phyloP scores from a whole-genome alignment of 2,888 invertebrate genomes.

The Hetaerina titia region DNA sequence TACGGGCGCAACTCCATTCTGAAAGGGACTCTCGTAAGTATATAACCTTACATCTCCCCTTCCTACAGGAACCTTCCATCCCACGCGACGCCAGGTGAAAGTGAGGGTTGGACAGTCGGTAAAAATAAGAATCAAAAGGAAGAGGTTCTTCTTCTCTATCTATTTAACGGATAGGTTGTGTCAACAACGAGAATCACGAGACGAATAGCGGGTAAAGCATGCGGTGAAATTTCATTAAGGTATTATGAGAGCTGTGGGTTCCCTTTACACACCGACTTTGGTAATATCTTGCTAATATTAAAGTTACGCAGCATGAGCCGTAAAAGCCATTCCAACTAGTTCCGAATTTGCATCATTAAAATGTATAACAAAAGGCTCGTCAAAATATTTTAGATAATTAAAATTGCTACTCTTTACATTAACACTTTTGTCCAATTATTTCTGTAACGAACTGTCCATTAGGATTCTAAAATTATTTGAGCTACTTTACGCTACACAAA shows the following conservation, averaged over 20 bases:
- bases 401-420: too few relatives aligned
- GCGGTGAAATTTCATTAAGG: not conserved
- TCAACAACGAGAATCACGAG: not conserved
- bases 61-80: not conserved
- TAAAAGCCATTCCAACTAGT: too few relatives aligned
- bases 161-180: not conserved
- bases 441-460: too few relatives aligned
- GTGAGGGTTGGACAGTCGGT: not conserved
- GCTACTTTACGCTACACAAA: too few relatives aligned
- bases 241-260: not conserved
- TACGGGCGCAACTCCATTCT: not conserved
- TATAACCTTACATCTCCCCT: not conserved
- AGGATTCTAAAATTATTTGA: too few relatives aligned
- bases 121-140: not conserved
- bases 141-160: not conserved
- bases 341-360: too few relatives aligned
- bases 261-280: not conserved
- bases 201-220: not conserved
- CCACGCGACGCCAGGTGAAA: not conserved
- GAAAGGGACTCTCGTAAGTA: not conserved
- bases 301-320: too few relatives aligned
- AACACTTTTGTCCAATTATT: too few relatives aligned
- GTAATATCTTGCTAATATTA: not conserved
- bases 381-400: too few relatives aligned
- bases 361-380: too few relatives aligned